phyloP scores from a whole-genome alignment of 2,888 invertebrate genomes.

The Venusia cambrica region DNA sequence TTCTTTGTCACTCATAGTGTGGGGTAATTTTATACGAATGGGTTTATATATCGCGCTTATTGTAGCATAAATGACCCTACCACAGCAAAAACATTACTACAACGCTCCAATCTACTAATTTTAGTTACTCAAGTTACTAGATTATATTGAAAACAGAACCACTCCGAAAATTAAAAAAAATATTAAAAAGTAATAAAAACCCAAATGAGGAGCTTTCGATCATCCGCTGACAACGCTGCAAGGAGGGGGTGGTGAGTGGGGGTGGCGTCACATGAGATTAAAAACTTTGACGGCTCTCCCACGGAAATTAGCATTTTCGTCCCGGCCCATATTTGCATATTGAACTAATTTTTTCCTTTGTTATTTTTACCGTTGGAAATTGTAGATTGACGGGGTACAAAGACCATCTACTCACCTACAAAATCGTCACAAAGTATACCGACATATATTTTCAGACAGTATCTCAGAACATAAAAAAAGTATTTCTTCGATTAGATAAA shows the following conservation, averaged over 20 bases:
- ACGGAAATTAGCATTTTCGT: conserved; percentile 78
- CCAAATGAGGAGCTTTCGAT: conserved; percentile 79
- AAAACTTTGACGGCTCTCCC: conserved; percentile 77
- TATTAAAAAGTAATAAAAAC: conserved; percentile 80
- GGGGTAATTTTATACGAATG: too few species aligned
- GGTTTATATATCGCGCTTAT: too few species aligned
- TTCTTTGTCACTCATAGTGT: too few species aligned
- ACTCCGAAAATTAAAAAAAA: conserved; percentile 72
- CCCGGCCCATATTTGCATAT: conserved; percentile 66
- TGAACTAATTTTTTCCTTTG: conserved; percentile 55
- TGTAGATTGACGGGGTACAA: too few species aligned
- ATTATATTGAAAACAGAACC: conserved; percentile 23
- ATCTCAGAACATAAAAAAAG: too few species aligned
- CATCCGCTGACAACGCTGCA: conserved; percentile 65
- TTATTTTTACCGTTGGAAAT: conserved; percentile 39
- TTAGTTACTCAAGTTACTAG: conserved; percentile 3
- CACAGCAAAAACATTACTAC: too few species aligned
- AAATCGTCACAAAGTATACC: too few species aligned
- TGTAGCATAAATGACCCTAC: too few species aligned
- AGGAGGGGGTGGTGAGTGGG: conserved; percentile 34
- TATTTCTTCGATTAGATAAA: too few species aligned
- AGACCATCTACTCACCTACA: too few species aligned
- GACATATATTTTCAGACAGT: too few species aligned
- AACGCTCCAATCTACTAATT: conserved; percentile 3
- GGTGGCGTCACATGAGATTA: conserved; percentile 78